Evolutionary conservation across 2,888 invertebrate genomes (phyloP).

Genomic region (Heliconius cydno): DNA sequence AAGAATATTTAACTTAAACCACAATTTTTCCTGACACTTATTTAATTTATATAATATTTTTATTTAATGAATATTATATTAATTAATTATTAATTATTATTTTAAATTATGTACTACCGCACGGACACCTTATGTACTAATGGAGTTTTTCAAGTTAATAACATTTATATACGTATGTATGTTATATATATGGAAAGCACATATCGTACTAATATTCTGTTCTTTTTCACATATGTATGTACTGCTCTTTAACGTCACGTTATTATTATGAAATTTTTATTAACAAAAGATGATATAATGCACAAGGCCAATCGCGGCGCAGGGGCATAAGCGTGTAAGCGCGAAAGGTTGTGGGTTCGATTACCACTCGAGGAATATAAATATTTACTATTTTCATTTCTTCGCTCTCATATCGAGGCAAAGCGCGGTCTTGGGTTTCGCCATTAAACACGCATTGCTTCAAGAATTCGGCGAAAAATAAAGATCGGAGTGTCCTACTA

Average conservation of each 20-base stretch:
- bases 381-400: too few species aligned
- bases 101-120: neutral
- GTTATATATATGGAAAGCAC: neutral
- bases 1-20: neutral
- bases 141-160: neutral
- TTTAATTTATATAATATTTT: neutral
- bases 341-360: too few species aligned
- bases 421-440: too few species aligned
- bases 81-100: neutral
- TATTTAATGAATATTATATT: too few species aligned
- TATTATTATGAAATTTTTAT: neutral
- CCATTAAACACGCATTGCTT: too few species aligned
- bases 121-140: neutral
- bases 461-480: too few species aligned
- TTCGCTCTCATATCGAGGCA: too few species aligned
- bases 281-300: neutral
- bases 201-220: neutral
- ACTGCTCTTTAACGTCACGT: neutral
- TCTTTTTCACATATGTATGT: neutral
- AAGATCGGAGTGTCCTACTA: too few species aligned
- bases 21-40: neutral
- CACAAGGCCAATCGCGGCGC: too few species aligned
- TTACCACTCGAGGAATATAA: too few species aligned
- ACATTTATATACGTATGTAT: conserved; percentile 2
- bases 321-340: too few species aligned